Evolutionary conservation across 2,797 vertebrate genomes (phyloP), one percentile per base, ranked within the genome.

Genomic region (Premnoplex brunnescens): DNA sequence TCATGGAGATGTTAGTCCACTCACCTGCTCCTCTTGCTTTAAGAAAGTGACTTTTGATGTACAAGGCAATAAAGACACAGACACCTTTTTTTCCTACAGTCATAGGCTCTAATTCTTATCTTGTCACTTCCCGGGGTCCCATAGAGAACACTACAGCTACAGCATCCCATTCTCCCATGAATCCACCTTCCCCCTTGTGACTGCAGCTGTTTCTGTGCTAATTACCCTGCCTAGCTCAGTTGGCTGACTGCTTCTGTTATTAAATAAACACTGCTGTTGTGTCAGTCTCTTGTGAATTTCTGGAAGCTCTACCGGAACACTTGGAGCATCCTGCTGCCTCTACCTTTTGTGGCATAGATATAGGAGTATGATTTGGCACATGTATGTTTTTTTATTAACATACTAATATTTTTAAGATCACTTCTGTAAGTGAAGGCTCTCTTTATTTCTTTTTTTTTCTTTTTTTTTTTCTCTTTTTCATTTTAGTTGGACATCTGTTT

Each of bases 201-300:
- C 60, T 92, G 85, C 86, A 87, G 92, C 44, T 95, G 90, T 80
- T 95, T 62, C 71, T 71, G 41, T 71, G 84, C 71, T 95, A 88
- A 92, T 93, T 89, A 94, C 48, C 15, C 67, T 51, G 80, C 63
- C 75, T 67, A 79, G 59, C 48, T 74, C 56, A 4, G 37, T 34
- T 74, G 67, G 44, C 63, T 93, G 74, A 85, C 24, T 92, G 77
- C 44, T 93, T 87, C 54, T 85, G 59, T 92, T 91, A 87, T 71
- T 76, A 82, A 93, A 92, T 67, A 94, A 92, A 93, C 77, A 77
- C 56, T 43, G 49, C 62, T 89, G 77, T 79, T 94, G 21, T 85
- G 28, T 71, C 34, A 76, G 59, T 69, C 85, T 80, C 90, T 77
- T 49, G 86, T 71, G 89, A 92, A 76, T 89, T 77, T 64, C 88